A percentile compares a stretch with the other conserved stretches of the same genome.
Conservation (phyloP, 2,113 vertebrate genomes). For the Paraplagusia blochii region DNA sequence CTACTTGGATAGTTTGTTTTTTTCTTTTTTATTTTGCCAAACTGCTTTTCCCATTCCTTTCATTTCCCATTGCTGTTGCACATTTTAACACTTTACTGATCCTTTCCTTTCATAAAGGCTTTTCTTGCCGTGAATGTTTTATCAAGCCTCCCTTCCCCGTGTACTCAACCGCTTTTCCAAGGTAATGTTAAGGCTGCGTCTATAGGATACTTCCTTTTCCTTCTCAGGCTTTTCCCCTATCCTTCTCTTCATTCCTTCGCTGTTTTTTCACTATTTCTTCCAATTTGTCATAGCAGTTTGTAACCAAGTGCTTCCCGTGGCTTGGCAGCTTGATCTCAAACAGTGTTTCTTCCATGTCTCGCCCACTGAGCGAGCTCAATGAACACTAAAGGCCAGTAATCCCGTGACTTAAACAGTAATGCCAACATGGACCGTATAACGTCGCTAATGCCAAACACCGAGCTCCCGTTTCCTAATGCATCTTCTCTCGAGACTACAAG, state of each 20-base stretch:
- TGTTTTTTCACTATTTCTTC: conserved; percentile 3
- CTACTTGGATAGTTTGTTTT: background rate
- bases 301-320: conserved; percentile 23
- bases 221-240: background rate
- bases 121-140: conserved; percentile 34
- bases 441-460: conserved; percentile 42
- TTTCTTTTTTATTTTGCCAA: conserved; percentile 40
- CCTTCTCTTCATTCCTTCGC: conserved; percentile 1
- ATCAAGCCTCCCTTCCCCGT: conserved; percentile 16
- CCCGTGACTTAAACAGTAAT: conserved; percentile 60
- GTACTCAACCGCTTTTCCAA: conserved; percentile 16
- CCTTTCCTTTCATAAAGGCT: conserved; percentile 16
- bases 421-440: conserved; percentile 68
- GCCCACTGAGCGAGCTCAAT: conserved; percentile 56
- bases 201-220: conserved; percentile 10
- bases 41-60: conserved; percentile 8
- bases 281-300: too few species aligned
- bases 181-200: conserved; percentile 6
- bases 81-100: conserved; percentile 17
- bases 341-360: conserved; percentile 53
- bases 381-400: conserved; percentile 71
- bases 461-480: conserved; percentile 22
- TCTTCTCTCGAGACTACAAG: conserved; percentile 28
- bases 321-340: conserved; percentile 61
- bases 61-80: conserved; percentile 26